Evolutionary conservation across 1,140 invertebrate genomes (phyloP), one percentile per base, ranked within the genome.

Genomic region (Aphelenchoides avenae): DNA sequence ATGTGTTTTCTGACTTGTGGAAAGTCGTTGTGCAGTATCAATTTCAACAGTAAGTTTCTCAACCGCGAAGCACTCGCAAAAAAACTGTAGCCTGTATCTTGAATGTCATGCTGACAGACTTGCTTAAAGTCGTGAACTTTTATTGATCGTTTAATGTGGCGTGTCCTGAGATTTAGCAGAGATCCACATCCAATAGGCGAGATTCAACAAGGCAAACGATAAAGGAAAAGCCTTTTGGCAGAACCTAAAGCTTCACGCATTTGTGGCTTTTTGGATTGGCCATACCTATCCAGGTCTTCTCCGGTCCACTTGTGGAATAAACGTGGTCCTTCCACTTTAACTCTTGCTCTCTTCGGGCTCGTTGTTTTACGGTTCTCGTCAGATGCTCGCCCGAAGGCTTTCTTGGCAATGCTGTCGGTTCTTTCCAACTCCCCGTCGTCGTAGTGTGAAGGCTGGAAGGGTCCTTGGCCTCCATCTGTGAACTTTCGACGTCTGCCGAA

Each of bases 181-280:
- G 33, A 73, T 65, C 51, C 72, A 71, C 61, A 72, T 61, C 73
- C 73, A 75, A 57, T 75, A 75, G 40, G 77, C 64, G 7, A 77
- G 50, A 50, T 75, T 75, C 52, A 55, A 59, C 9, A 75, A 34
- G 31, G 61, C 70, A 46, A 75, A 75, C 11, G 66, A 61, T 31
- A 75, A 64, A 24, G 73, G 73, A 48, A 75, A 75, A 1, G 68
- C 47, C 61, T 75, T 75, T 50, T 76, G 72, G 43, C 74, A 75
- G 46, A 75, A 77, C 54, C 71, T 71, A 36, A 41, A 72, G n/a
- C 11, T 59, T 24, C n/a, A 47, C 6, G 29, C n/a, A 15, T 15
- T 13, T 44, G 2, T 18, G 29, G 27, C n/a, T 64, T 22, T 22
- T 60, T 15, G 3, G 29, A 64, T 57, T 5, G 27, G 20, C 31